Base-by-base conservation (phyloP, 1,140 invertebrate genomes). In the Drosophila oshimai region DNA sequence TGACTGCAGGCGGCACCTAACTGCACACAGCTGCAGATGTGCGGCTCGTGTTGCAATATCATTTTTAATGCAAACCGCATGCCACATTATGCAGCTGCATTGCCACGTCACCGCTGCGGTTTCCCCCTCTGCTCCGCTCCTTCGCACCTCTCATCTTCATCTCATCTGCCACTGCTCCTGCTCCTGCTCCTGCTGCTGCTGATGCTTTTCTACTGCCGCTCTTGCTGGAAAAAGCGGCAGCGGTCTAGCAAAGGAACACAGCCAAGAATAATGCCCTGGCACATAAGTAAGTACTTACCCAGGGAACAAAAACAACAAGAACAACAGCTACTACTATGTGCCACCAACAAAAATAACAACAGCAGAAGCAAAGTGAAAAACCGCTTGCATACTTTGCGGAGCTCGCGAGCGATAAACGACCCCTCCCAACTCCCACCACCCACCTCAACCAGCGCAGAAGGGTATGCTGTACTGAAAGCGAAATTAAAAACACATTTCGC, bases 51-150 rank as follows among this genome's bases (percentile, higher is more conserved):
- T 84, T 84, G 79, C 79, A 84, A 67, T 84, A 84, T 84, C 79
- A 84, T 84, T 84, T 84, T 84, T 84, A 84, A 84, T 84, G 79
- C 79, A 86, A 86, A 86, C 79, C 79, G 76, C 79, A 84, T 67
- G 79, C 80, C 79, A 86, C 79, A 84, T 84, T 84, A 84, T 84
- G 79, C 79, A 86, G 80, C 79, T 79, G 79, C 70, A 86, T 74
- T 79, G 62, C 75, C 75, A 78, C 75, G 69, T 74, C 75, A 83
- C 79, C 80, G 70, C 79, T 84, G 79, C 53, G 80, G 79, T 86
- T 68, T 41, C 18, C 12, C 33, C 46, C n/a, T 3, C 22, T 6
- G 1, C 49, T 4, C 45, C 42, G 49, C 42, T 10, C 42, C 58
- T 12, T 13, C n/a, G 18, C 12, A 33, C 22, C 70, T 47, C 36